Evolutionary conservation across 2,888 invertebrate species (phyloP).

Genomic region (Nasonia oneida): DNA sequence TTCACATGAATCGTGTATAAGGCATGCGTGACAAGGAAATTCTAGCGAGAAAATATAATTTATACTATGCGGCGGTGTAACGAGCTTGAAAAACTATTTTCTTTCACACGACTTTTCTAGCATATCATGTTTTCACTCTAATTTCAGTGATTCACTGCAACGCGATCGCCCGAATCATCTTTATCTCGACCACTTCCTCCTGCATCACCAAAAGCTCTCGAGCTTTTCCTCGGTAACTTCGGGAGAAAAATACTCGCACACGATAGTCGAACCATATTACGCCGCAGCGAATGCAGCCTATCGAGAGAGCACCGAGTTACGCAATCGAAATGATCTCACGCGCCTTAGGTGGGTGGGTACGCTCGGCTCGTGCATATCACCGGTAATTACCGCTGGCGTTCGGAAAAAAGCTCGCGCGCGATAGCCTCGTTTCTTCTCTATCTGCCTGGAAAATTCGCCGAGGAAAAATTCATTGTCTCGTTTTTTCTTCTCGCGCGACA

Average conservation of each 20-base stretch:
- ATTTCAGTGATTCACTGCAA: neutral
- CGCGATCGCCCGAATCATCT: too few relatives aligned
- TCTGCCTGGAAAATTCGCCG: constrained; percentile 48
- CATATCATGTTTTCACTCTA: too few relatives aligned
- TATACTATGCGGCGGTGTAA: neutral
- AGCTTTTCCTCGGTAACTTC: neutral
- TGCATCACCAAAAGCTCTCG: too few relatives aligned
- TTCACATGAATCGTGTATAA: too few relatives aligned
- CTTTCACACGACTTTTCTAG: too few relatives aligned
- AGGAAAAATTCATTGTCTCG: constrained; percentile 44
- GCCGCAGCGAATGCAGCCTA: neutral
- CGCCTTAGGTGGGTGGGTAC: constrained; percentile 73
- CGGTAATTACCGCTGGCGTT: constrained; percentile 54
- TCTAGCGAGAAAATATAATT: neutral
- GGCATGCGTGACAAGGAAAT: neutral
- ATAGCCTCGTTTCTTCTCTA: constrained; percentile 53
- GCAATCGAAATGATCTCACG: constrained; percentile 77
- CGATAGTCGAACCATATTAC: neutral
- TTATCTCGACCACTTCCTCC: neutral
- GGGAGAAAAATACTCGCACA: neutral
- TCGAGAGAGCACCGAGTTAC: constrained; percentile 66
- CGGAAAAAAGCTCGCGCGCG: constrained; percentile 22
- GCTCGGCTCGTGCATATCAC: constrained; percentile 59
- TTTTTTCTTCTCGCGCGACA: constrained; percentile 15
- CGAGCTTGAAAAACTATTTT: neutral